These are phyloP conservation scores for Anas platyrhynchos DNA, from an alignment of 2,113 vertebrate species.

Conservation along the genomic window DNA sequence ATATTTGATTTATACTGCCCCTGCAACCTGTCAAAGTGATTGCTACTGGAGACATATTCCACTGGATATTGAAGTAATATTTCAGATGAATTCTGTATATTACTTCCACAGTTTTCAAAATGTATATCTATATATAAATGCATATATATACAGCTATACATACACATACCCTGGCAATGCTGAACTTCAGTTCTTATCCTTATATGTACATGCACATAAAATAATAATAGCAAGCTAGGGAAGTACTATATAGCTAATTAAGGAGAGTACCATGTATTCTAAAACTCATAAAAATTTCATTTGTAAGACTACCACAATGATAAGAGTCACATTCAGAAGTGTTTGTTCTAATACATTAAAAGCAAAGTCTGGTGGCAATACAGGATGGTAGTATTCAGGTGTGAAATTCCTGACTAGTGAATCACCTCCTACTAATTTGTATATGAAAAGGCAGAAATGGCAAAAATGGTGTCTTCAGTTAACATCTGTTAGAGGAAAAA, in stretches of 20 bases:
- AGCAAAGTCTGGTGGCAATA: background rate
- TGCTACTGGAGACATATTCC: background rate
- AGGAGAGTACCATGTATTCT: background rate
- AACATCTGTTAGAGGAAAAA: background rate
- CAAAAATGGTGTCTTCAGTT: background rate
- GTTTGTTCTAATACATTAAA: background rate
- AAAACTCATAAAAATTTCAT: background rate
- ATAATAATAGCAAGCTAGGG: background rate
- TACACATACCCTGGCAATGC: fast-evolving
- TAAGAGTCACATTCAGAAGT: background rate
- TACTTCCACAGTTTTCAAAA: conserved; percentile 26
- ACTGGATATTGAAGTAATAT: background rate
- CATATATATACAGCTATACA: background rate
- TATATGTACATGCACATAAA: background rate
- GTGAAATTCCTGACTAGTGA: background rate
- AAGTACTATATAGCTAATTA: background rate
- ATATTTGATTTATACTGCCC: conserved; percentile 45
- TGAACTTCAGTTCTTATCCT: background rate
- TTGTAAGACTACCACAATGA: background rate
- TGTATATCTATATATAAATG: background rate
- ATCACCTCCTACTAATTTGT: background rate
- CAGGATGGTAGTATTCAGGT: background rate
- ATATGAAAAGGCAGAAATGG: background rate
- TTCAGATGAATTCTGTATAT: conserved; percentile 30
- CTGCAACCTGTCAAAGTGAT: background rate